A percentile compares a stretch with the other conserved stretches of the same genome.
Conservation (phyloP, 2,888 invertebrate species). For the Noctuana brunneofusca region DNA sequence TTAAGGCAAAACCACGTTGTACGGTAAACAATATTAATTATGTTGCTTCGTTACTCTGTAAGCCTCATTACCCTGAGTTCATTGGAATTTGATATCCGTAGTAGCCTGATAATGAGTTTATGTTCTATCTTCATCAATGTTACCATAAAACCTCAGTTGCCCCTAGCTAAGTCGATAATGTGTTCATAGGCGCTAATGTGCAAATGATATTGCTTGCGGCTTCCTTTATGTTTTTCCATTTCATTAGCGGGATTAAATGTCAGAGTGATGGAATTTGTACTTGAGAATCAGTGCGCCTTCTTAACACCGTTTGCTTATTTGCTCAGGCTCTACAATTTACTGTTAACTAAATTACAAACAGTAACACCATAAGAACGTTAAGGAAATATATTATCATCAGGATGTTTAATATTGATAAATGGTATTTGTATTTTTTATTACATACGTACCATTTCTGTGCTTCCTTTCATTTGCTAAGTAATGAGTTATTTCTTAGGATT, state of each 20-base stretch:
- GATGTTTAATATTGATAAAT: background rate
- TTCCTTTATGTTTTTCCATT: constrained; percentile 30
- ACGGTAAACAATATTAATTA: background rate
- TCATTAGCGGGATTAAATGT: constrained; percentile 31
- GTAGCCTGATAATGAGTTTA: background rate
- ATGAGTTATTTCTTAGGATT: background rate
- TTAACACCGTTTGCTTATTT: background rate
- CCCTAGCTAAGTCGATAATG: constrained; percentile 11
- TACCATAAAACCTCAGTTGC: constrained; percentile 6
- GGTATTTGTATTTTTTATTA: too few species aligned
- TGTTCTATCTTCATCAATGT: constrained; percentile 4
- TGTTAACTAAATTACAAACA: background rate
- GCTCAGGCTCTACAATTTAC: background rate
- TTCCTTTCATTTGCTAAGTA: background rate
- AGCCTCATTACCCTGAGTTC: background rate
- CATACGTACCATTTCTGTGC: background rate
- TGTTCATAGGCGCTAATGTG: constrained; percentile 9
- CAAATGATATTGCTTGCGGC: constrained; percentile 26
- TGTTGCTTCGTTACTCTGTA: background rate
- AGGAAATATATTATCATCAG: background rate
- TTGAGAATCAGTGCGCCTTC: background rate
- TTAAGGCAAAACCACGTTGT: background rate
- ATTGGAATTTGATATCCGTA: constrained; percentile 6
- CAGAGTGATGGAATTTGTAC: constrained; percentile 17
- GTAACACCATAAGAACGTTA: background rate